Percentiles rank a stretch among this genome's conserved stretches.
Conservation (phyloP, 1,140 invertebrate genomes). For the Chymomyza costata region DNA sequence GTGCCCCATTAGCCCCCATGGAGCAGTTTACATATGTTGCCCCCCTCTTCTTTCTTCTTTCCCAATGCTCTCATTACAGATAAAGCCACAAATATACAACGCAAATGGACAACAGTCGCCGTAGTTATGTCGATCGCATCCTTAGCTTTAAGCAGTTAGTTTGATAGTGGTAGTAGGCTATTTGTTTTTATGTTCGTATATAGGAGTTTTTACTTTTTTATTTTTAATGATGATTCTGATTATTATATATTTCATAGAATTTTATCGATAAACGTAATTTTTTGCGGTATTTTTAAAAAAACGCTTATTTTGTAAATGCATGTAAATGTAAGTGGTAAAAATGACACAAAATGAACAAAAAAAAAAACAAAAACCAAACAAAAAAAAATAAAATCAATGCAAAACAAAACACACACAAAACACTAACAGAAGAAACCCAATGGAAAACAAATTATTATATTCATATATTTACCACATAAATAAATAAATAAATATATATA, state of each 20-base stretch:
- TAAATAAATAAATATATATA: slow-evolving; percentile 59
- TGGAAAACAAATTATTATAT: slow-evolving; percentile 62
- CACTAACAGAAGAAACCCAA: slow-evolving; percentile 20
- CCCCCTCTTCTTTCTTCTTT: not conserved
- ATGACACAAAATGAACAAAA: slow-evolving; percentile 29
- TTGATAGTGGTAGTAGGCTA: slow-evolving; percentile 62
- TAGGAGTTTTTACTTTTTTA: slow-evolving; percentile 60
- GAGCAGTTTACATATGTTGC: not conserved
- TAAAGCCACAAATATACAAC: slow-evolving; percentile 75
- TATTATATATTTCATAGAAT: slow-evolving; percentile 48
- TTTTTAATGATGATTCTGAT: slow-evolving; percentile 39
- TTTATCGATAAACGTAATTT: slow-evolving; percentile 74
- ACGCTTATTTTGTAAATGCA: slow-evolving; percentile 75
- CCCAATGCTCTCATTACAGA: slow-evolving; percentile 32
- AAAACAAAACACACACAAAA: slow-evolving; percentile 28
- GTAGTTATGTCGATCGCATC: slow-evolving; percentile 75
- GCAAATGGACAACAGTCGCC: slow-evolving; percentile 74
- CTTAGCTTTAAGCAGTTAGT: slow-evolving; percentile 75
- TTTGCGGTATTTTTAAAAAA: slow-evolving; percentile 75
- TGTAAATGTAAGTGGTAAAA: slow-evolving; percentile 72
- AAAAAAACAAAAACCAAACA: slow-evolving; percentile 21
- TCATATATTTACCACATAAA: slow-evolving; percentile 71
- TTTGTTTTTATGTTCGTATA: slow-evolving; percentile 56
- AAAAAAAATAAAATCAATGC: slow-evolving; percentile 25
- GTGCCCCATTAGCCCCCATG: not conserved